Percentiles rank a stretch among this genome's conserved stretches.
These are phyloP conservation scores for Eunapius fragilis DNA, from an alignment of 37 sponge, comb jelly and placozoan species.

Conservation along the genomic window DNA sequence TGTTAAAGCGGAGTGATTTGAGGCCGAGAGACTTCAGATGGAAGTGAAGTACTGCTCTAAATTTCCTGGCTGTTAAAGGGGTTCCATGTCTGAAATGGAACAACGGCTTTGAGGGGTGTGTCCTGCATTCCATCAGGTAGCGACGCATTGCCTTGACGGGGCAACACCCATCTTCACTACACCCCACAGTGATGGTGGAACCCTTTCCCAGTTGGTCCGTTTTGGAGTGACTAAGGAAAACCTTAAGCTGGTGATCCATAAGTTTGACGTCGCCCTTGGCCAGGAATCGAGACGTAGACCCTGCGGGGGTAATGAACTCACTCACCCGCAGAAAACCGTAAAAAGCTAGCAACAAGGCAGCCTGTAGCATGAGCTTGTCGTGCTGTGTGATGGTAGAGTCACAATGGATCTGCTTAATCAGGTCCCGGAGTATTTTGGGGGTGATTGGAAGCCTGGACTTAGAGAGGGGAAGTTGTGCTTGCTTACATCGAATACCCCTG, in stretches of 20 bases:
- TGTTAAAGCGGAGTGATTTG: not conserved
- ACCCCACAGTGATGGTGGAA: not conserved
- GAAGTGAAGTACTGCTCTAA: too few relatives aligned
- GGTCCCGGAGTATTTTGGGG: not conserved
- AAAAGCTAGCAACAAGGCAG: constrained; percentile 23
- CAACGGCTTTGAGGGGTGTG: not conserved
- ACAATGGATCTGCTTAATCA: not conserved
- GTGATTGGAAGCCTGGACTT: constrained; percentile 18
- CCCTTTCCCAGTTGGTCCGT: constrained; percentile 26
- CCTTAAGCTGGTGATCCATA: not conserved
- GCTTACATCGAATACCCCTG: constrained; percentile 4
- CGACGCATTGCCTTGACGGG: not conserved
- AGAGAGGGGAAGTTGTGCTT: not conserved
- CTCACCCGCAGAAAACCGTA: constrained; percentile 23
- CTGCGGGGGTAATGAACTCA: constrained; percentile 13
- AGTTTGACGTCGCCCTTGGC: not conserved
- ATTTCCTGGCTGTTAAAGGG: not conserved
- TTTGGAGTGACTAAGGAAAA: not conserved
- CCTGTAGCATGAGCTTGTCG: constrained; percentile 11
- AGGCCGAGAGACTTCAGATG: too few relatives aligned
- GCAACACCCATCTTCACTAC: not conserved
- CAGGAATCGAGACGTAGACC: not conserved
- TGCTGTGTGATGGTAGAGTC: too few relatives aligned
- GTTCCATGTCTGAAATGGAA: constrained; percentile 7
- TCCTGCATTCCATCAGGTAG: not conserved